These are phyloP conservation scores for Dicrostonyx torquatus DNA, from an alignment of 2,797 vertebrate species.

Conservation along the genomic window DNA sequence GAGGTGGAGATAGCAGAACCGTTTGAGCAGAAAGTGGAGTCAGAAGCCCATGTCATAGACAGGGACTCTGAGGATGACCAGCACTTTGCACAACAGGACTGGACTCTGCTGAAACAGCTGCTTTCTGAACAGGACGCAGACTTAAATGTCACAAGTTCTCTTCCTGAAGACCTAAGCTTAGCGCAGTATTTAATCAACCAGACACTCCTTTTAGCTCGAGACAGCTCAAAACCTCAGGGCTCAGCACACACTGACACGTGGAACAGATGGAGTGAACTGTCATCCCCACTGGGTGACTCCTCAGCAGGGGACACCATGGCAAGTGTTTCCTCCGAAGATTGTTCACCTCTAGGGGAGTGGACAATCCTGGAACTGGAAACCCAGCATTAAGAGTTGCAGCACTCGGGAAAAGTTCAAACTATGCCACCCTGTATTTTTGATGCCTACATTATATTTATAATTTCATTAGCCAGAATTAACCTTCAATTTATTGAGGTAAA, in stretches of 20 bases:
- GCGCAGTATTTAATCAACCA: slow-evolving; percentile 99
- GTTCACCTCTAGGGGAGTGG: slow-evolving; percentile 98
- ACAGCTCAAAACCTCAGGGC: slow-evolving; percentile 92
- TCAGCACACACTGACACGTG: slow-evolving; percentile 92
- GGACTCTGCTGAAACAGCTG: slow-evolving; percentile 95
- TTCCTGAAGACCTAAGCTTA: slow-evolving; percentile 98
- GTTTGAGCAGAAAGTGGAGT: slow-evolving; percentile 92
- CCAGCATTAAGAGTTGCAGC: slow-evolving; percentile 91
- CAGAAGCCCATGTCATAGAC: slow-evolving; percentile 88
- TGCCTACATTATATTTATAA: slow-evolving; percentile 82
- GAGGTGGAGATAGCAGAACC: slow-evolving; percentile 96
- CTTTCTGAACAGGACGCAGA: slow-evolving; percentile 95
- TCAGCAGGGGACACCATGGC: slow-evolving; percentile 96
- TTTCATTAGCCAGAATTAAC: slow-evolving; percentile 82
- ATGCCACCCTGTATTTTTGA: slow-evolving; percentile 82
- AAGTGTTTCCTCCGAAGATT: slow-evolving; percentile 98
- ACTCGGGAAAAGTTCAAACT: slow-evolving; percentile 76
- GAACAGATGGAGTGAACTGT: slow-evolving; percentile 96
- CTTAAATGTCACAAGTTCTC: slow-evolving; percentile 94
- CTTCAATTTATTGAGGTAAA: slow-evolving; percentile 83
- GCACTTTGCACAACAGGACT: slow-evolving; percentile 92
- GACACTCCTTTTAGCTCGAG: slow-evolving; percentile 95
- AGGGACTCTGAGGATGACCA: slow-evolving; percentile 88
- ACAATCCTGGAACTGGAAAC: slow-evolving; percentile 99
- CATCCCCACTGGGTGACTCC: slow-evolving; percentile 95